Evolutionary conservation across 2,113 vertebrate genomes (phyloP).

Genomic region (Carollia perspicillata): DNA sequence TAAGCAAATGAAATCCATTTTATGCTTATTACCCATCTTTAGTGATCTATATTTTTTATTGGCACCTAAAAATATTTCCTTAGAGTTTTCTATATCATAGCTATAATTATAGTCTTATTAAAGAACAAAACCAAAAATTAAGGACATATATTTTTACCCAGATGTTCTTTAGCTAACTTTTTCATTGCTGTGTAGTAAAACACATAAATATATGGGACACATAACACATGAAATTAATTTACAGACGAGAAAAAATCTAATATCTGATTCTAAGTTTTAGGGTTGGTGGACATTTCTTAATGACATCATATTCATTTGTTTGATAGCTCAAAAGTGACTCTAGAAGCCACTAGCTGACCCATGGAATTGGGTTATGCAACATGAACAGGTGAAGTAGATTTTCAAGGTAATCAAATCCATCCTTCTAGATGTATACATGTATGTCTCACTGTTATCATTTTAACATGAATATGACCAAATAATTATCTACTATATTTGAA

Average conservation of each 20-base stretch:
- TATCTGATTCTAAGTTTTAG: not conserved
- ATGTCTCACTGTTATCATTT: not conserved
- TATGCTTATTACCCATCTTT: not conserved
- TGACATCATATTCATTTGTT: not conserved
- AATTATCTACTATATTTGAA: not conserved
- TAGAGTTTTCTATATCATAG: not conserved
- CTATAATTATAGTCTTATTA: not conserved
- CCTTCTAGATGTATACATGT: not conserved
- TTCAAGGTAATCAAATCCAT: not conserved
- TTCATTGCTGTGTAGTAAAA: not conserved
- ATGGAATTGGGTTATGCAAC: not conserved
- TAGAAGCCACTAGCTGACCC: not conserved
- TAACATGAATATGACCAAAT: not conserved
- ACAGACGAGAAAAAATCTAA: not conserved
- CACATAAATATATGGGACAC: not conserved
- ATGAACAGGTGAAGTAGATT: not conserved
- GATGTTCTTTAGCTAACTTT: not conserved
- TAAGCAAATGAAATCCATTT: not conserved
- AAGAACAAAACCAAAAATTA: not conserved
- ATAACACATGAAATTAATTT: not conserved
- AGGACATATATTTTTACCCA: not conserved
- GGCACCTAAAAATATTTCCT: fast-evolving
- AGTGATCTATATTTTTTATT: not conserved
- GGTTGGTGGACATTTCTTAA: not conserved
- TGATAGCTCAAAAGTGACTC: not conserved